Base-by-base conservation (phyloP, 2,797 vertebrate species). In the Huso huso region DNA sequence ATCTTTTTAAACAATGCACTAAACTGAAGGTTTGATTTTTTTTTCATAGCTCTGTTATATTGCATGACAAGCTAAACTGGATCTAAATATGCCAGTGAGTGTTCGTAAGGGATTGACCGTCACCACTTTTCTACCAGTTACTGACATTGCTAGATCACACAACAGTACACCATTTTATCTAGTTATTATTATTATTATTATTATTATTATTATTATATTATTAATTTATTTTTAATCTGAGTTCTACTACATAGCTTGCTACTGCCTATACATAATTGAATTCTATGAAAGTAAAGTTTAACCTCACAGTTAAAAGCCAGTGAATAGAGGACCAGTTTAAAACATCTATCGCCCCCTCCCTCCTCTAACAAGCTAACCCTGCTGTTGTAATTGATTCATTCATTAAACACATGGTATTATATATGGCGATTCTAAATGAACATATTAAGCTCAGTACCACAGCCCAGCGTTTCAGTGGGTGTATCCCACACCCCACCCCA, bases 21-120 rank as follows among this genome's bases (percentile, higher is more conserved):
- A 58, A 65, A 76, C 53, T 0, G 8, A 66, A 52, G 55, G 60
- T 70, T 73, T 66, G 70, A 50, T 68, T 63, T 62, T 78, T 87
- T 84, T 87, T 87, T 87, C 83, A 84, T 87, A 69, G 78, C 76
- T 67, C 72, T 72, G 69, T 49, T 57, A 59, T 48, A 51, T 74
- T 50, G 64, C 84, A 80, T 69, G 69, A 53, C 23, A 71, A 48
- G 73, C 70, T 58, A 51, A 68, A 48, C 9, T n/a, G 8, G 49
- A 18, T 51, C 37, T 12, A 15, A 11, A 18, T 12, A 6, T 23
- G n/a, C 59, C 57, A 71, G 68, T 73, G 52, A 23, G 58, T 72
- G 66, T 62, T 50, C 52, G 72, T 70, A 68, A 73, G 61, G 68
- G 67, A 78, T 58, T 70, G 68, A 69, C 68, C 73, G 73, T 72